Conservation (phyloP, 64 coral and sea anemone genomes). For the Dendronephthya gigantea region DNA sequence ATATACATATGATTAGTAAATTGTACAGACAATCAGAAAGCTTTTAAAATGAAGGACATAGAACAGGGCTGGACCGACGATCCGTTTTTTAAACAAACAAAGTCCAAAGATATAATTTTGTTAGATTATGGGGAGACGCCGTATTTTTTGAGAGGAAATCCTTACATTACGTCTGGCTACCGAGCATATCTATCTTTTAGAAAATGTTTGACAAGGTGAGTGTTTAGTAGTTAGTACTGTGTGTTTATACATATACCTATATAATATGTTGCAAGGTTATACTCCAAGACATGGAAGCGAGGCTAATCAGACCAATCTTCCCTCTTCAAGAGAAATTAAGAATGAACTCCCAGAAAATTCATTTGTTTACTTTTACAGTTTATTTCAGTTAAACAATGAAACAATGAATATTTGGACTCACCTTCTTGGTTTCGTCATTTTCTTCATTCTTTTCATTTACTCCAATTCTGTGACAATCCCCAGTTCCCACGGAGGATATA, state of each 20-base stretch:
- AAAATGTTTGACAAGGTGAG: conserved; percentile 81
- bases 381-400: not conserved
- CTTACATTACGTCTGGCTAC: conserved; percentile 77
- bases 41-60: not conserved
- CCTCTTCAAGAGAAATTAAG: not conserved
- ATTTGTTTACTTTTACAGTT: conserved; percentile 38
- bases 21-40: no score
- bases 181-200: conserved; percentile 58
- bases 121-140: conserved; percentile 79
- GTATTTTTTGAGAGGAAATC: conserved; percentile 92
- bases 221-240: not conserved
- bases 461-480: not conserved
- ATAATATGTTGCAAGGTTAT: not conserved
- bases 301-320: no score
- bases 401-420: conserved; percentile 11
- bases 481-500: not conserved
- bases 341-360: not conserved
- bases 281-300: no score
- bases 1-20: no score
- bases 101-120: conserved; percentile 41
- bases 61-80: not conserved
- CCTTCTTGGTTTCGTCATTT: not conserved
- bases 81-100: conserved; percentile 2
- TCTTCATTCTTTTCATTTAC: not conserved
- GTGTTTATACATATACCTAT: not conserved